Base-by-base conservation (phyloP, 2,888 invertebrate species). In the Prostheceraeus crozeri region DNA sequence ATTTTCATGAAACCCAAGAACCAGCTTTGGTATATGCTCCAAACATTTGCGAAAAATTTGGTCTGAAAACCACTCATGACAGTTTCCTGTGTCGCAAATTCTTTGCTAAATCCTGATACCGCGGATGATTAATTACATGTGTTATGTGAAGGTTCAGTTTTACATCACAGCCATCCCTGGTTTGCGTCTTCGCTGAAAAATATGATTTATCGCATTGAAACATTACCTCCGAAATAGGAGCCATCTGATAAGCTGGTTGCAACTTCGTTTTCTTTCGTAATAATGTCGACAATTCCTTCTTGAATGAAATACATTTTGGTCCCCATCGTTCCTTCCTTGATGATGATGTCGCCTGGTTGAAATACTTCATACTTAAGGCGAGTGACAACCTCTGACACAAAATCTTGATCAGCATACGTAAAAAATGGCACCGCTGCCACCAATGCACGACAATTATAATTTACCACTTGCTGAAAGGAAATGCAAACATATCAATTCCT, bases 301-400 rank as follows among this genome's bases (percentile, higher is more conserved):
- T 91, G 91, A 71, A 91, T 90, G 81, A 91, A 91, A 81, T 90
- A 91, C 91, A 91, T 91, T 81, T 91, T 91, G 72, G 87, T 86
- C 73, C 91, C 91, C 76, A 91, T 89, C 67, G 91, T 91, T 73
- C 91, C 91, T 80, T 91, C 91, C 10, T 54, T 40, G 21, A 67
- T 63, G 16, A 69, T 67, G 10, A 63, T 52, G 35, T 67, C 65
- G 11, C 61, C 90, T 81, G 91, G 91, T 80, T 91, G 90, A 85
- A 90, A 91, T 83, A 66, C 64, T 85, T 91, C 91, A 81, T 90
- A 91, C 82, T 89, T 85, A 77, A 91, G 83, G 81, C 90, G 90
- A 69, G 90, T 90, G 75, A 91, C 90, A 75, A 91, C 89, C 78
- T 90, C 90, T 66, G 90, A 89, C 71, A 91, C 90, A 78, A 91